A percentile compares a stretch with the other conserved stretches of the same genome.
phyloP scores from a whole-genome alignment of 1,140 invertebrate species.

The Lerema accius region DNA sequence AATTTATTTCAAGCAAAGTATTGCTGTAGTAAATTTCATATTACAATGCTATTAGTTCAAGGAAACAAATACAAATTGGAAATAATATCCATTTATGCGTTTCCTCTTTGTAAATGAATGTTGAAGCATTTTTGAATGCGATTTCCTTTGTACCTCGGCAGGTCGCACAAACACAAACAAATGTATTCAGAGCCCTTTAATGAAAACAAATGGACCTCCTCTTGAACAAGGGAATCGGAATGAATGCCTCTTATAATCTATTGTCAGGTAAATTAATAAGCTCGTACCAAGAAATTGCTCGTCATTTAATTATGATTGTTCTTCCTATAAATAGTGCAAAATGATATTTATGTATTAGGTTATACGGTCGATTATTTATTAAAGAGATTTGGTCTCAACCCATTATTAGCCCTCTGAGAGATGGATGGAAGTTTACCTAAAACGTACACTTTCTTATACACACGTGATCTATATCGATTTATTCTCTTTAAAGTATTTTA shows the following conservation, averaged over 20 bases:
- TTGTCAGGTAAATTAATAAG: constrained; percentile 18
- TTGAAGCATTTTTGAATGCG: constrained; percentile 10
- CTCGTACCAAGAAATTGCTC: neutral
- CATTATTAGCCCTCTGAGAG: too few relatives aligned
- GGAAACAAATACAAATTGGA: neutral
- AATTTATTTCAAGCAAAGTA: too few relatives aligned
- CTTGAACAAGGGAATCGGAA: constrained; percentile 4
- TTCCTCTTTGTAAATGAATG: constrained; percentile 8
- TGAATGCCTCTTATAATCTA: constrained; percentile 9
- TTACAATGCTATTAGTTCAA: neutral
- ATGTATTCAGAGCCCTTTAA: constrained; percentile 17
- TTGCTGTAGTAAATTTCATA: too few relatives aligned
- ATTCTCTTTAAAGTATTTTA: too few relatives aligned
- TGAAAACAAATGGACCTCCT: constrained; percentile 6
- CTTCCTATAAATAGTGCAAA: too few relatives aligned
- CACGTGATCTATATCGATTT: too few relatives aligned
- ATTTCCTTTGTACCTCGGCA: constrained; percentile 9
- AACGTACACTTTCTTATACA: too few relatives aligned
- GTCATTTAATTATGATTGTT: neutral
- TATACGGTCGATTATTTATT: too few relatives aligned
- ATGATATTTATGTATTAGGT: too few relatives aligned
- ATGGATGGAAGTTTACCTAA: too few relatives aligned
- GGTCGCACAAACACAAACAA: constrained; percentile 19
- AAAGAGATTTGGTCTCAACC: too few relatives aligned
- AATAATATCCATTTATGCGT: constrained; percentile 4